These are phyloP conservation scores for Ennomos erosarius DNA, from an alignment of 2,888 invertebrate genomes.

Conservation along the genomic window DNA sequence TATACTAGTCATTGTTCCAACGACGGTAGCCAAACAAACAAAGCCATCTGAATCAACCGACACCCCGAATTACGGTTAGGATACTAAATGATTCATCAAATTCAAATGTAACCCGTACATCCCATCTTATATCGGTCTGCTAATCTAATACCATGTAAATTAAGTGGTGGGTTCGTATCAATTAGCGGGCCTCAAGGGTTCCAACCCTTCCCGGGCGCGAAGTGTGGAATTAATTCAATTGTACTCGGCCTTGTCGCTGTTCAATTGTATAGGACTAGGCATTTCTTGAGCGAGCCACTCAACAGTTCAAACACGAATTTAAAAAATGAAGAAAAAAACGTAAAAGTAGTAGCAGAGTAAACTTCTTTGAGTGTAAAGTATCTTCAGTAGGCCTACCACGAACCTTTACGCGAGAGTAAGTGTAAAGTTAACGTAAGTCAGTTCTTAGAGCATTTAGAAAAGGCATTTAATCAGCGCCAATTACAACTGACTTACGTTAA, in stretches of 20 bases:
- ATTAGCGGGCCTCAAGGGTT: conserved; percentile 27
- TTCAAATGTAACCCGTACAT: conserved; percentile 11
- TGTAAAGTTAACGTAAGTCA: too few relatives aligned
- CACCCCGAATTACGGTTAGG: background rate
- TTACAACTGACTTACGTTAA: too few relatives aligned
- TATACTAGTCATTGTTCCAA: too few relatives aligned
- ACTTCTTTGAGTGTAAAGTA: too few relatives aligned
- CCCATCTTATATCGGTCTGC: conserved; percentile 22
- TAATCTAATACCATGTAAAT: conserved; percentile 37
- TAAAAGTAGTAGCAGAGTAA: too few relatives aligned
- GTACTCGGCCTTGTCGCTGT: conserved; percentile 24
- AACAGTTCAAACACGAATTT: too few relatives aligned
- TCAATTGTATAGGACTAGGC: background rate
- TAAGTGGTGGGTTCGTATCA: conserved; percentile 31
- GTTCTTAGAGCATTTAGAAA: too few relatives aligned
- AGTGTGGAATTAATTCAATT: conserved; percentile 36
- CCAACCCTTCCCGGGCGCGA: conserved; percentile 19
- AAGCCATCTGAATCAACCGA: background rate
- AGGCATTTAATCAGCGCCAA: too few relatives aligned
- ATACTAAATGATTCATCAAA: conserved; percentile 15
- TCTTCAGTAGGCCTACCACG: too few relatives aligned
- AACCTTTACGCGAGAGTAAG: too few relatives aligned
- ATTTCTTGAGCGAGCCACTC: too few relatives aligned
- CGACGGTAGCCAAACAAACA: background rate
- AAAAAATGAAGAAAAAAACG: too few relatives aligned